A percentile compares a stretch with the other conserved stretches of the same genome.
These are phyloP conservation scores for Hirtodrosophila confusa DNA, from an alignment of 2,888 invertebrate genomes.

Conservation along the genomic window DNA sequence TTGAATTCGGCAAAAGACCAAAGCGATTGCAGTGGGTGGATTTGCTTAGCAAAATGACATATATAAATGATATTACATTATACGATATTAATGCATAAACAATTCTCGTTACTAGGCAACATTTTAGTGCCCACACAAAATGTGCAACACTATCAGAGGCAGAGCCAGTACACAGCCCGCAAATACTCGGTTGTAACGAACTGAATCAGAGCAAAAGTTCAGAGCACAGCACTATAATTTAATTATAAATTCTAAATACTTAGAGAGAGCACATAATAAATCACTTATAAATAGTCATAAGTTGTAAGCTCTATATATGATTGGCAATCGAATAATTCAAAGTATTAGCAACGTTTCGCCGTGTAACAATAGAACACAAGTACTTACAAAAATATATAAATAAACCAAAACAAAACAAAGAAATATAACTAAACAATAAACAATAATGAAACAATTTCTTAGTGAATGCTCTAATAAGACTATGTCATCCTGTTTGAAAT, in stretches of 20 bases:
- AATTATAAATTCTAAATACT: slow-evolving; percentile 40
- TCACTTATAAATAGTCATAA: slow-evolving; percentile 68
- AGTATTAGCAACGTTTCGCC: slow-evolving; percentile 60
- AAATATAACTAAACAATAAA: slow-evolving; percentile 6
- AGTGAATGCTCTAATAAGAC: slow-evolving; percentile 29
- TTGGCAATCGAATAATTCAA: slow-evolving; percentile 57
- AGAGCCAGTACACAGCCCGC: slow-evolving; percentile 83
- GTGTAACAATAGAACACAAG: slow-evolving; percentile 26
- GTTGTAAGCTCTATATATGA: slow-evolving; percentile 62
- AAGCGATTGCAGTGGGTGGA: slow-evolving; percentile 50
- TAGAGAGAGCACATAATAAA: slow-evolving; percentile 46
- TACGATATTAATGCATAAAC: slow-evolving; percentile 61
- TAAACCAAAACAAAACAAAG: slow-evolving; percentile 12
- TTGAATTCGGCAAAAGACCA: slow-evolving; percentile 63
- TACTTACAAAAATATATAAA: slow-evolving; percentile 26
- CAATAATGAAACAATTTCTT: slow-evolving; percentile 10
- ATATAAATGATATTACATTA: slow-evolving; percentile 30
- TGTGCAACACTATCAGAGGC: slow-evolving; percentile 84
- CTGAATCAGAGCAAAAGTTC: slow-evolving; percentile 55
- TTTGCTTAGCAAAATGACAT: slow-evolving; percentile 26
- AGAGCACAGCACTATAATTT: slow-evolving; percentile 41
- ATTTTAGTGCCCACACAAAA: slow-evolving; percentile 83
- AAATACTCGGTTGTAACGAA: slow-evolving; percentile 83
- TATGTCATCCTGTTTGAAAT: slow-evolving; percentile 10
- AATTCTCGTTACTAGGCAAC: slow-evolving; percentile 79